Evolutionary conservation across 2,113 vertebrate genomes (phyloP).

Genomic region (Bufo bufo): DNA sequence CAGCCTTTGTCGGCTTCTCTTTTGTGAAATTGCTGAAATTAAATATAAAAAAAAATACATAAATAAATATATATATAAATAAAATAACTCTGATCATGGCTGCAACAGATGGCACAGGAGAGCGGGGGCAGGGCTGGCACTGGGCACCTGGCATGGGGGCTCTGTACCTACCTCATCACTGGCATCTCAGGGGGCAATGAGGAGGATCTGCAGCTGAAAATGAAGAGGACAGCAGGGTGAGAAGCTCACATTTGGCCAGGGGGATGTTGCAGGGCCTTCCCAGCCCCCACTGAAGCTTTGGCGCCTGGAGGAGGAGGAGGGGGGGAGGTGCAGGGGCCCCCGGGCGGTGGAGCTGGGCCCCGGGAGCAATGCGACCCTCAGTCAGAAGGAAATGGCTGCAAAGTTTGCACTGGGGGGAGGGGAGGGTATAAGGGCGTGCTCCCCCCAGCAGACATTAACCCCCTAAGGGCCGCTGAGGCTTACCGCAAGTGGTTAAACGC

Average conservation of each 20-base stretch:
- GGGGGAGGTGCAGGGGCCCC: constrained; percentile 20
- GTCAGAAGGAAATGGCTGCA: background rate
- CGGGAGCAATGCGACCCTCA: background rate
- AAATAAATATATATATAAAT: no score
- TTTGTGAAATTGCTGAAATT: constrained; percentile 65
- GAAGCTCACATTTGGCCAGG: background rate
- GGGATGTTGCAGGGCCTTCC: background rate
- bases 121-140: background rate
- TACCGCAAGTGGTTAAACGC: background rate
- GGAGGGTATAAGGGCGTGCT: background rate
- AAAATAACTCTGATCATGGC: background rate
- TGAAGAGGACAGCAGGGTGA: background rate
- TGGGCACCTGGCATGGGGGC: background rate
- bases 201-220: background rate
- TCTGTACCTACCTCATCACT: constrained; percentile 26
- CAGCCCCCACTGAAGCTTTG: constrained; percentile 51
- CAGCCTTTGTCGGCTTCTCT: constrained; percentile 58
- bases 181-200: constrained; percentile 1
- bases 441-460: constrained; percentile 9
- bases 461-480: background rate
- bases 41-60: background rate
- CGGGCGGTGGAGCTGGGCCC: constrained; percentile 13
- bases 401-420: background rate
- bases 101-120: background rate
- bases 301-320: constrained; percentile 28